Percentiles rank a stretch among this genome's conserved stretches.
These are phyloP conservation scores for Drosophila ochracea DNA, from an alignment of 2,888 invertebrate genomes.

Conservation along the genomic window DNA sequence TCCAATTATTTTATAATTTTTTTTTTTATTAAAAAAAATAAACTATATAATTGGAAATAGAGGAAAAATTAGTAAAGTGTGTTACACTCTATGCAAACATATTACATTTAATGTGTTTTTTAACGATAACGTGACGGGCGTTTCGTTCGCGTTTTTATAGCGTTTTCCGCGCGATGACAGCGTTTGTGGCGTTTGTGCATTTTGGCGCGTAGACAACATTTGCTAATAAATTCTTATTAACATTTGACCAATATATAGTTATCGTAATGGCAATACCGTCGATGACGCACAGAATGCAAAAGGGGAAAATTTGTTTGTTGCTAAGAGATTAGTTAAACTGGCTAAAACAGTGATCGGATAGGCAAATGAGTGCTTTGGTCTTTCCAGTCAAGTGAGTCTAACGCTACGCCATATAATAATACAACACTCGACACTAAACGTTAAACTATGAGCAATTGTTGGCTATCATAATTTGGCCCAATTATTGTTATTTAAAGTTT, in stretches of 20 bases:
- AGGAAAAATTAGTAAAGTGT: neutral
- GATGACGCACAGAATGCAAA: slow-evolving; percentile 16
- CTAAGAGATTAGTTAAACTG: neutral
- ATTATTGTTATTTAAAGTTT: slow-evolving; percentile 37
- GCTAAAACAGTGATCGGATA: slow-evolving; percentile 11
- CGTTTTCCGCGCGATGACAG: slow-evolving; percentile 19
- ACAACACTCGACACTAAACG: slow-evolving; percentile 15
- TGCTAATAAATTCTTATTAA: slow-evolving; percentile 52
- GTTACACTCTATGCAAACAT: too few species aligned
- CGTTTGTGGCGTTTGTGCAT: slow-evolving; percentile 62
- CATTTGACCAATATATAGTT: slow-evolving; percentile 49
- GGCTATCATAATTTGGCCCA: slow-evolving; percentile 27
- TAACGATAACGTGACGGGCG: neutral
- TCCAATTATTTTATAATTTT: neutral
- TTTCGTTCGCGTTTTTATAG: slow-evolving; percentile 31
- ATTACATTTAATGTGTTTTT: neutral
- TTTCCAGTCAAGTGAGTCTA: slow-evolving; percentile 11
- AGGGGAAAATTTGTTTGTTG: neutral
- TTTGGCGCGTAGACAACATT: slow-evolving; percentile 69
- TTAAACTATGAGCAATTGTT: slow-evolving; percentile 33
- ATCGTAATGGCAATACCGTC: slow-evolving; percentile 12
- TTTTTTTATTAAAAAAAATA: neutral
- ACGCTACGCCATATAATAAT: slow-evolving; percentile 23
- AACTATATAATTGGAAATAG: neutral
- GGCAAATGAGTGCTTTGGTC: slow-evolving; percentile 16